Percentiles rank a stretch among this genome's conserved stretches.
Evolutionary conservation across 1,140 invertebrate species (phyloP).

Genomic region (Hypothenemus hampei): DNA sequence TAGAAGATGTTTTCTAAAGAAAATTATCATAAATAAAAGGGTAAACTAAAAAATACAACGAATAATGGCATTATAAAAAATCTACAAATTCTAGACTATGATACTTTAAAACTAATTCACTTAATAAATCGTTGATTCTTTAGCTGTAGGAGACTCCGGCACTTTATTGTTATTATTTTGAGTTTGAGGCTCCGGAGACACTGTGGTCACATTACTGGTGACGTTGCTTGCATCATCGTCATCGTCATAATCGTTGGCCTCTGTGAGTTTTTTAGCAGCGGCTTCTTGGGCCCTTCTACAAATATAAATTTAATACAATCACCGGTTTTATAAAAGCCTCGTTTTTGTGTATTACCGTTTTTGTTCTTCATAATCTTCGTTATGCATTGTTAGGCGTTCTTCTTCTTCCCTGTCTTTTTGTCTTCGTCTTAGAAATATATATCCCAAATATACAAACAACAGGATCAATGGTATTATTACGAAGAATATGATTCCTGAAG

Average conservation of each 20-base stretch:
- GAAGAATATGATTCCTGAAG: conserved; percentile 61
- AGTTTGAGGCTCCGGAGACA: not conserved
- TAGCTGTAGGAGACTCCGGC: not conserved
- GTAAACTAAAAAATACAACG: too few species aligned
- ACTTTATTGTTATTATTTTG: not conserved
- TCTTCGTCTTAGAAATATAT: conserved; percentile 56
- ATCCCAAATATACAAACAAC: conserved; percentile 63
- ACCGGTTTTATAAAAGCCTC: not conserved
- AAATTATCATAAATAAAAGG: too few species aligned
- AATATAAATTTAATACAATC: conserved; percentile 14
- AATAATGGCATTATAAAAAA: too few species aligned
- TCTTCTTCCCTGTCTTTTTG: conserved; percentile 54
- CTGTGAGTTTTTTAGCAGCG: conserved; percentile 34
- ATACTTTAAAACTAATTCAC: too few species aligned
- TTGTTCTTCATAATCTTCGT: conserved; percentile 3
- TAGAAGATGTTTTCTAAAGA: too few species aligned
- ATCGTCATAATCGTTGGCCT: conserved; percentile 26
- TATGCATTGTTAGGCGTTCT: not conserved
- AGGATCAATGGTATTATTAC: conserved; percentile 69
- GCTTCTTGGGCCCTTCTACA: conserved; percentile 34
- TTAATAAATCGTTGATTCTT: conserved; percentile 12
- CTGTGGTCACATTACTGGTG: conserved; percentile 19
- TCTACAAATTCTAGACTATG: too few species aligned
- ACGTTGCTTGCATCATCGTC: conserved; percentile 27
- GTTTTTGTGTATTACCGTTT: conserved; percentile 2